Percentiles rank a stretch among this genome's conserved stretches.
phyloP scores from a whole-genome alignment of 2,113 vertebrate species.

The Odontesthes bonariensis region DNA sequence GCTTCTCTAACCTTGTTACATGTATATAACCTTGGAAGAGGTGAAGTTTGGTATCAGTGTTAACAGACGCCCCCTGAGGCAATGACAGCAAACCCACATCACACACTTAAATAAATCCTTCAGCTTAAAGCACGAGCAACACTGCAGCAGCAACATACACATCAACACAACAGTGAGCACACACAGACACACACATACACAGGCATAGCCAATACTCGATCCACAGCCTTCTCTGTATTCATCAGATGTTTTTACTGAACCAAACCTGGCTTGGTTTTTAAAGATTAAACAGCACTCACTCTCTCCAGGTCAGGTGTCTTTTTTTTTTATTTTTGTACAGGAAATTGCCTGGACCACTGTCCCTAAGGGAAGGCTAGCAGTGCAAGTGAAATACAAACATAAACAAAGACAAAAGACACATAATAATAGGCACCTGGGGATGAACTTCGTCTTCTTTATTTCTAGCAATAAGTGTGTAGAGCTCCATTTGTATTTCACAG shows the following conservation, averaged over 20 bases:
- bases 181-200: conserved; percentile 21
- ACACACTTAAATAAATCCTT: conserved; percentile 44
- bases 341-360: conserved; percentile 77
- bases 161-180: conserved; percentile 27
- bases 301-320: conserved; percentile 63
- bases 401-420: conserved; percentile 58
- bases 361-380: conserved; percentile 72
- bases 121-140: conserved; percentile 26
- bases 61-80: conserved; percentile 69
- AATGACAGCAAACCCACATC: conserved; percentile 43
- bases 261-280: conserved; percentile 73
- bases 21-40: conserved; percentile 64
- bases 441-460: conserved; percentile 22
- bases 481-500: conserved; percentile 4
- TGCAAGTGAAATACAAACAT: conserved; percentile 66
- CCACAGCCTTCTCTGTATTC: conserved; percentile 72
- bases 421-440: conserved; percentile 29
- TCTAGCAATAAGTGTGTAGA: conserved; percentile 4
- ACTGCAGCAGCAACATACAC: conserved; percentile 20
- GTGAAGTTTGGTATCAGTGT: conserved; percentile 70
- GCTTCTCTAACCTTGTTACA: conserved; percentile 42
- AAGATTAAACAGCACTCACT: conserved; percentile 72
- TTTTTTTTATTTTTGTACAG: conserved; percentile 62
- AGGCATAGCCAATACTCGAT: conserved; percentile 22
- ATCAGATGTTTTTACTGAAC: conserved; percentile 72